Evolutionary conservation across 1,140 invertebrate species (phyloP).

Genomic region (Panulirus ornatus): DNA sequence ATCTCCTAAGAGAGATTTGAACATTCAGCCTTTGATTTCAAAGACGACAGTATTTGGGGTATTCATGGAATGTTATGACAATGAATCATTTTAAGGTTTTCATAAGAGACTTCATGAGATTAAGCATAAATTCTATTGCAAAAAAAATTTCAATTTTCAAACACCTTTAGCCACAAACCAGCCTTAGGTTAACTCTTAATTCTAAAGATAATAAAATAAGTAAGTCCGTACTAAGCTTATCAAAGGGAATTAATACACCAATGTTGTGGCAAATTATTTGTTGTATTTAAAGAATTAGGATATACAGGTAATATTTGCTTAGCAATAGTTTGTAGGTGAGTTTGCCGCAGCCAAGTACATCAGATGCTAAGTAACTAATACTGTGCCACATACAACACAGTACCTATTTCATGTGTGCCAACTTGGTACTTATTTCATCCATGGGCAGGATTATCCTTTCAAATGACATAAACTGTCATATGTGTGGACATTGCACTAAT

Average conservation of each 20-base stretch:
- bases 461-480: not conserved
- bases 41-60: too few relatives aligned
- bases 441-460: not conserved
- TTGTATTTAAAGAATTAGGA: slow-evolving; percentile 68
- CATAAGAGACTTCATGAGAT: too few relatives aligned
- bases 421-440: not conserved
- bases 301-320: slow-evolving; percentile 62
- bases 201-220: too few relatives aligned
- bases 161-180: too few relatives aligned
- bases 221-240: not conserved
- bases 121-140: too few relatives aligned
- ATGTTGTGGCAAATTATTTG: slow-evolving; percentile 40
- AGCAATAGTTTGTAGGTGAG: slow-evolving; percentile 59
- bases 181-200: too few relatives aligned
- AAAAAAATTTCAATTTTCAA: too few relatives aligned
- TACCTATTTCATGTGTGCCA: too few relatives aligned
- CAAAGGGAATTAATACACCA: slow-evolving; percentile 20
- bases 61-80: too few relatives aligned
- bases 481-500: not conserved
- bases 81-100: too few relatives aligned
- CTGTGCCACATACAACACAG: not conserved
- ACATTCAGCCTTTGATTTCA: too few relatives aligned
- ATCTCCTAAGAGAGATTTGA: too few relatives aligned
- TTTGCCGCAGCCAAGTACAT: slow-evolving; percentile 34
- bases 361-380: slow-evolving; percentile 39